Conservation (phyloP, 2,888 invertebrate genomes). For the Acanthopleura granulata region DNA sequence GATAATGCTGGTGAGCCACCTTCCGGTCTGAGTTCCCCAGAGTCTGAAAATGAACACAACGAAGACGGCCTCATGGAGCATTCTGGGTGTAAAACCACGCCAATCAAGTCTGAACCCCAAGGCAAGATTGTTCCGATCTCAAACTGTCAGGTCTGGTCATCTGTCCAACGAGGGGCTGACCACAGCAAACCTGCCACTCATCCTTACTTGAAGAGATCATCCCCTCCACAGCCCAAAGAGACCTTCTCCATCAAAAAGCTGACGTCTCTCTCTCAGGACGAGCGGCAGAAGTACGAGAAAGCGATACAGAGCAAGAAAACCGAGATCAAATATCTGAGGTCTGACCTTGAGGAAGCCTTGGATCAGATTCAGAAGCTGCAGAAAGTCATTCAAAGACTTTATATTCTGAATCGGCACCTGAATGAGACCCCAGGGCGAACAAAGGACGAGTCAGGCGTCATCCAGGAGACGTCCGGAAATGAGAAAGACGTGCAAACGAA, state of each 20-base stretch:
- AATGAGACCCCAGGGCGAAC: conserved; percentile 31
- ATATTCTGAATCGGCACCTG: conserved; percentile 47
- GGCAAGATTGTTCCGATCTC: too few relatives aligned
- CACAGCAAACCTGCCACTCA: too few relatives aligned
- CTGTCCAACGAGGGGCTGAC: too few relatives aligned
- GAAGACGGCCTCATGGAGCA: too few relatives aligned
- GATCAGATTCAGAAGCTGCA: conserved; percentile 44
- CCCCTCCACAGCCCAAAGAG: background rate
- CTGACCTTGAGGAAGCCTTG: conserved; percentile 40
- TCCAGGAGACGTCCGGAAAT: background rate
- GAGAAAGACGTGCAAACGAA: too few relatives aligned
- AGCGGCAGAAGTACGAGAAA: conserved; percentile 37
- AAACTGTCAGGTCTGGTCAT: too few relatives aligned
- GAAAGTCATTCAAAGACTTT: conserved; percentile 44
- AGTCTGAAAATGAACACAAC: too few relatives aligned
- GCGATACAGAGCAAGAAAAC: conserved; percentile 34
- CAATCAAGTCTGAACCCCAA: too few relatives aligned
- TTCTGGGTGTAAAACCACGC: too few relatives aligned
- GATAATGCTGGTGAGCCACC: too few relatives aligned
- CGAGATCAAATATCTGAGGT: conserved; percentile 42
- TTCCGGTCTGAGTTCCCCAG: too few relatives aligned
- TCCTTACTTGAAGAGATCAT: background rate
- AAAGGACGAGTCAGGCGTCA: background rate
- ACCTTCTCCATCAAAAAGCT: background rate
- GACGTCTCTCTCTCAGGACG: background rate